Conservation (phyloP, 1,140 invertebrate genomes). For the Orius insidiosus region DNA sequence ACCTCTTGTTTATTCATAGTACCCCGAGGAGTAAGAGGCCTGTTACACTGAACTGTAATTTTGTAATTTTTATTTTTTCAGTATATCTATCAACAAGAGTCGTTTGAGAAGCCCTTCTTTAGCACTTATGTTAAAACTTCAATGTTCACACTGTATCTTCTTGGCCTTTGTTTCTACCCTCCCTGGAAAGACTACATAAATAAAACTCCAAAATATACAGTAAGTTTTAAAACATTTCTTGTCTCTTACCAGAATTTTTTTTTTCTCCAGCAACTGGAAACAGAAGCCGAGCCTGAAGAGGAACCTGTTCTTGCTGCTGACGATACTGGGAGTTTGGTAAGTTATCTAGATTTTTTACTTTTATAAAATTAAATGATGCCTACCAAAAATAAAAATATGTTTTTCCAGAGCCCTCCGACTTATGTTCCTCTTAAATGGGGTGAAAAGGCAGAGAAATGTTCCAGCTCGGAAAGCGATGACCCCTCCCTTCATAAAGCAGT, state of each 20-base stretch:
- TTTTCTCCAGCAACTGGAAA: constrained; percentile 42
- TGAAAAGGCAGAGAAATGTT: constrained; percentile 39
- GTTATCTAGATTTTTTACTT: constrained; percentile 17
- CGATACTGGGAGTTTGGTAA: constrained; percentile 36
- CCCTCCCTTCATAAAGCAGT: constrained; percentile 49
- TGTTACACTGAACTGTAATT: no score
- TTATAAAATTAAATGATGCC: constrained; percentile 6
- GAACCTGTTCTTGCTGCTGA: constrained; percentile 36
- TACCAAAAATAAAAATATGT: constrained; percentile 6
- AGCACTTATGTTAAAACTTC: constrained; percentile 75
- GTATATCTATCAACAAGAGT: constrained; percentile 65
- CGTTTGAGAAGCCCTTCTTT: constrained; percentile 75
- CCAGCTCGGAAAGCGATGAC: constrained; percentile 70
- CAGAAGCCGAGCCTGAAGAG: constrained; percentile 41
- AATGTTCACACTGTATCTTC: constrained; percentile 69
- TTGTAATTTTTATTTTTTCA: constrained; percentile 28
- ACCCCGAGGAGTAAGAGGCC: no score
- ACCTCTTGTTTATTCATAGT: no score
- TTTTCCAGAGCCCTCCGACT: constrained; percentile 54
- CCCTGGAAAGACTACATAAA: constrained; percentile 65
- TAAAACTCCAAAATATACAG: constrained; percentile 43
- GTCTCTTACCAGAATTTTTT: not conserved
- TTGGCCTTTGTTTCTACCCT: constrained; percentile 63
- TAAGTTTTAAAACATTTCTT: constrained; percentile 20
- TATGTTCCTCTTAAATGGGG: constrained; percentile 67